Percentiles rank a stretch among this genome's conserved stretches.
Conservation (phyloP, 1,140 invertebrate genomes). For the Globodera rostochiensis region DNA sequence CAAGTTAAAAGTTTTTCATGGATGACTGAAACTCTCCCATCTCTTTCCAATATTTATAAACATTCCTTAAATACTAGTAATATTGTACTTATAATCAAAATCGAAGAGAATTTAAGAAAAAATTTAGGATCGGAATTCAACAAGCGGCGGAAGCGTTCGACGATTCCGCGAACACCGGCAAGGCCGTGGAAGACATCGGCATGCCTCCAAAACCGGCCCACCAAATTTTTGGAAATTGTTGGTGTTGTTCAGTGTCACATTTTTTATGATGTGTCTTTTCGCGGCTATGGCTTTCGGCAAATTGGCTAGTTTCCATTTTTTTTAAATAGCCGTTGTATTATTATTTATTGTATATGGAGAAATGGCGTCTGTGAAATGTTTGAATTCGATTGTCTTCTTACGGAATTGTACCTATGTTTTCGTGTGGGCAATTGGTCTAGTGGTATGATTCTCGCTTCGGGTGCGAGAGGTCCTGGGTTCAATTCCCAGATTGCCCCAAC, state of each 20-base stretch:
- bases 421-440: neutral
- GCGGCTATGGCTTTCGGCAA: slow-evolving; percentile 16
- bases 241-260: neutral
- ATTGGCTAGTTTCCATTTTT: slow-evolving; percentile 8
- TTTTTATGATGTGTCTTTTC: slow-evolving; percentile 20
- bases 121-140: neutral
- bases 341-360: too few relatives aligned
- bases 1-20: too few relatives aligned
- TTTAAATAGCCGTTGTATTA: neutral
- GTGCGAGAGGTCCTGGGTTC: slow-evolving; percentile 68
- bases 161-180: neutral
- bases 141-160: neutral
- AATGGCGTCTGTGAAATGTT: too few relatives aligned
- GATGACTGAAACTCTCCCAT: too few relatives aligned
- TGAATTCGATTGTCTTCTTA: too few relatives aligned
- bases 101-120: neutral
- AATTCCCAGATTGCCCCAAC: slow-evolving; percentile 5
- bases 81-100: too few relatives aligned
- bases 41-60: too few relatives aligned
- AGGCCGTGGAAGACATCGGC: neutral
- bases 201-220: neutral
- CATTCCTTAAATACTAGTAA: too few relatives aligned
- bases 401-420: too few relatives aligned
- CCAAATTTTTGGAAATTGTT: slow-evolving; percentile 13
- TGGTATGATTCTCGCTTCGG: slow-evolving; percentile 65